phyloP scores from a whole-genome alignment of 2,888 invertebrate genomes.

The Pandemis heparana region DNA sequence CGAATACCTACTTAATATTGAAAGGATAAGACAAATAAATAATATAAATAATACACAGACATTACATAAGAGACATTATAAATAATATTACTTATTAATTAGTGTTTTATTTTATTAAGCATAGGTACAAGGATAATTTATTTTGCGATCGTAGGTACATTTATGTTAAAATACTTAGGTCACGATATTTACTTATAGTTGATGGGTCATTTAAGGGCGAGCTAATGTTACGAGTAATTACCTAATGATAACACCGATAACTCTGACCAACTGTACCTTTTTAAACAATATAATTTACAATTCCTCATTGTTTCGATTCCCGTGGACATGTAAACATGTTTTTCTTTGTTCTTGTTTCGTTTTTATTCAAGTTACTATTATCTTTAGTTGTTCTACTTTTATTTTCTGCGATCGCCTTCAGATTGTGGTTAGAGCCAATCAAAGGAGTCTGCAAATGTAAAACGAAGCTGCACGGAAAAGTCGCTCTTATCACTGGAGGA shows the following conservation, averaged over 20 bases:
- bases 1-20: no score
- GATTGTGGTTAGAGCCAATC: constrained; percentile 52
- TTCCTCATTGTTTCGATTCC: constrained; percentile 1
- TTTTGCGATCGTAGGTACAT: no score
- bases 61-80: no score
- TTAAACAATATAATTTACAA: background rate
- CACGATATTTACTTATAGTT: background rate
- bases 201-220: background rate
- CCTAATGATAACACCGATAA: background rate
- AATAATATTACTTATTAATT: no score
- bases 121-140: no score
- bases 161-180: no score
- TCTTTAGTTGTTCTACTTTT: constrained; percentile 42
- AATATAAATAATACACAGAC: no score
- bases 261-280: constrained; percentile 12
- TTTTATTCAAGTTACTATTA: constrained; percentile 33
- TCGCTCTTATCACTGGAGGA: constrained; percentile 91
- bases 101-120: no score
- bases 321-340: constrained; percentile 32
- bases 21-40: no score
- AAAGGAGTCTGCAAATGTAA: constrained; percentile 65
- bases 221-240: background rate
- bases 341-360: constrained; percentile 12
- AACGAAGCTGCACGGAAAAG: constrained; percentile 80
- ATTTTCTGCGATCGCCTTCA: constrained; percentile 43